phyloP scores from a whole-genome alignment of 2,113 vertebrate species.

The Spermophilus dauricus region DNA sequence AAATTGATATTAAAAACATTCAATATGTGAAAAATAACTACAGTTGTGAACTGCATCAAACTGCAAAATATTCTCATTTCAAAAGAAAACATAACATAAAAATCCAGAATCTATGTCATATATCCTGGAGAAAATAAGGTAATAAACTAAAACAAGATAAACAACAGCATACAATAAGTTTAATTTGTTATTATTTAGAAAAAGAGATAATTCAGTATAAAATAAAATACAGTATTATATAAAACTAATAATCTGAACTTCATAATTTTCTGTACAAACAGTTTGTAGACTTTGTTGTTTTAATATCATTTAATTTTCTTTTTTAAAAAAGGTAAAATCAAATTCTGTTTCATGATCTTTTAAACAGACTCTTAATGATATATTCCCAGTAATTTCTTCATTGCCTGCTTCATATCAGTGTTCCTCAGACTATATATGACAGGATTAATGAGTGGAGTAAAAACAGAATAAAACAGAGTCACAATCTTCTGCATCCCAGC shows the following conservation, averaged over 20 bases:
- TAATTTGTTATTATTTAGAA: slow-evolving; percentile 50
- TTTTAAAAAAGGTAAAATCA: neutral
- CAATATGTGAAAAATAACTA: slow-evolving; percentile 1
- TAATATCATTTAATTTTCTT: neutral
- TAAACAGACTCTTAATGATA: neutral
- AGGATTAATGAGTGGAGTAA: slow-evolving; percentile 80
- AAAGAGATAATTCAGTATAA: neutral
- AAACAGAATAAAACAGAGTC: slow-evolving; percentile 79
- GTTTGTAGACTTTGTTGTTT: too few species aligned
- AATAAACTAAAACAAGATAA: slow-evolving; percentile 44
- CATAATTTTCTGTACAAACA: slow-evolving; percentile 57
- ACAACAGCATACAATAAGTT: neutral
- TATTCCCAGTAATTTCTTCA: slow-evolving; percentile 67
- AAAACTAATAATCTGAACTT: slow-evolving; percentile 58
- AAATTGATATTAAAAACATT: slow-evolving; percentile 1
- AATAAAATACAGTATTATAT: slow-evolving; percentile 42
- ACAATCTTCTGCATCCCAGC: slow-evolving; percentile 69
- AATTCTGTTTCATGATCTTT: neutral
- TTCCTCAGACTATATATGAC: slow-evolving; percentile 82
- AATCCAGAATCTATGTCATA: neutral
- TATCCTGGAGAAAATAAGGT: slow-evolving; percentile 37
- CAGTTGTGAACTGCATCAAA: neutral
- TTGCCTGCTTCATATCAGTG: slow-evolving; percentile 77
- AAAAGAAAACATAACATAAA: slow-evolving; percentile 37
- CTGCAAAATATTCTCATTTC: slow-evolving; percentile 11